phyloP scores from a whole-genome alignment of 2,888 invertebrate species.

The Holacanthella duospinosa region DNA sequence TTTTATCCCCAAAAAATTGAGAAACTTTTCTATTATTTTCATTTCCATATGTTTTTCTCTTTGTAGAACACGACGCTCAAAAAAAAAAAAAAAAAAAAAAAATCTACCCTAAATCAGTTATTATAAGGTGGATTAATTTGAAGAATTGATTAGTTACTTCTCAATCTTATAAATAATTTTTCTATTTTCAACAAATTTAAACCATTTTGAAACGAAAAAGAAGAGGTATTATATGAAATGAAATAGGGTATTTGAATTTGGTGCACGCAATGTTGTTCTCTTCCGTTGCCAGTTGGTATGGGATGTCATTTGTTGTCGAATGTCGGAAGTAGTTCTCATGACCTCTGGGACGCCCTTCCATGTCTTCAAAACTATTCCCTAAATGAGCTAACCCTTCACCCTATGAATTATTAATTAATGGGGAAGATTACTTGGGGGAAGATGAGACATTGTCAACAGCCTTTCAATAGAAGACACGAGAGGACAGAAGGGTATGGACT shows the following conservation, averaged over 20 bases:
- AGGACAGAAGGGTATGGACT: constrained; percentile 19
- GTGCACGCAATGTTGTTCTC: no score
- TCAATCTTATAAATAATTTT: no score
- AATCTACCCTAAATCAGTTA: no score
- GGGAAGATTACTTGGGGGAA: constrained; percentile 24
- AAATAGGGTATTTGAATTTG: no score
- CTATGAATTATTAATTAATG: constrained; percentile 35
- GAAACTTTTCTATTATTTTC: background rate
- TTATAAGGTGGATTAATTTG: no score
- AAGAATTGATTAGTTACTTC: no score
- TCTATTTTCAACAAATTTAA: no score
- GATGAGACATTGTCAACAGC: background rate
- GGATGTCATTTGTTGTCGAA: background rate
- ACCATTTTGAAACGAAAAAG: no score
- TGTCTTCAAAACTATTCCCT: background rate
- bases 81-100: background rate
- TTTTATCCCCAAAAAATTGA: background rate
- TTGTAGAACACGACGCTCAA: background rate
- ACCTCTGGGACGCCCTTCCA: background rate
- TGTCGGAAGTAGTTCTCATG: background rate
- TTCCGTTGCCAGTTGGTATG: no score
- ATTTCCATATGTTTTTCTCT: background rate
- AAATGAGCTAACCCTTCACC: constrained; percentile 4
- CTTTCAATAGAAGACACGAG: constrained; percentile 8
- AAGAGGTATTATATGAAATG: no score